A percentile compares a stretch with the other conserved stretches of the same genome.
These are phyloP conservation scores for Indicator maculatus DNA, from an alignment of 2,113 vertebrate species.

Conservation along the genomic window DNA sequence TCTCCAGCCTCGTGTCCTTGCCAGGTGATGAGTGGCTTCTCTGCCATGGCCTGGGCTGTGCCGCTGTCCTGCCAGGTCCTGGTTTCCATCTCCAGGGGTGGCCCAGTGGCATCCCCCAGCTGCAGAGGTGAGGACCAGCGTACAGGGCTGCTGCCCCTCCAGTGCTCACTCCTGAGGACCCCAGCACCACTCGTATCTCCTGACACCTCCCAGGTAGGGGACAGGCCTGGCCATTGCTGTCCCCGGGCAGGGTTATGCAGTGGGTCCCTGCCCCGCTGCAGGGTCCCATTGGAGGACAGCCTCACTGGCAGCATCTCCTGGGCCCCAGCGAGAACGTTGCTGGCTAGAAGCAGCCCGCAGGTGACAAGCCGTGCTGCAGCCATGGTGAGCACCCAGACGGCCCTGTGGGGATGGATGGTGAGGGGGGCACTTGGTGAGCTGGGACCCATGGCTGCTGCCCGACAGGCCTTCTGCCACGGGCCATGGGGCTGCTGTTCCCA, in stretches of 20 bases:
- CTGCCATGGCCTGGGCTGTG: fast-evolving
- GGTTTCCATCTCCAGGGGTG: neutral
- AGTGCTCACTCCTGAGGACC: neutral
- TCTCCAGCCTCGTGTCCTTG: fast-evolving
- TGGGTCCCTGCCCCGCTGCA: neutral
- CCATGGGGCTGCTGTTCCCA: neutral
- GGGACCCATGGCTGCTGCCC: neutral
- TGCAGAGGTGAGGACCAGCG: neutral
- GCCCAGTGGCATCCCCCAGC: neutral
- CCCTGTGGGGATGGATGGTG: neutral
- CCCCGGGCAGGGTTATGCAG: neutral
- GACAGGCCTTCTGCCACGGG: neutral
- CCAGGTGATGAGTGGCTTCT: neutral
- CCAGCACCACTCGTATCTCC: neutral
- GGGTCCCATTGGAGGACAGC: neutral
- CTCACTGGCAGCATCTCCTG: fast-evolving
- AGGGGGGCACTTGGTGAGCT: neutral
- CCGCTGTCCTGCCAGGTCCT: neutral
- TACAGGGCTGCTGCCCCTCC: neutral
- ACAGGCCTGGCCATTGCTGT: neutral
- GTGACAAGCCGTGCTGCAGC: neutral
- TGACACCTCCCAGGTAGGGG: neutral
- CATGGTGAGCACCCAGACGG: neutral
- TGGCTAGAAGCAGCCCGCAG: slow-evolving; percentile 40
- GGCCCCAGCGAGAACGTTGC: neutral